These are phyloP conservation scores for Neodiprion lecontei DNA, from an alignment of 1,140 invertebrate species.

Conservation along the genomic window DNA sequence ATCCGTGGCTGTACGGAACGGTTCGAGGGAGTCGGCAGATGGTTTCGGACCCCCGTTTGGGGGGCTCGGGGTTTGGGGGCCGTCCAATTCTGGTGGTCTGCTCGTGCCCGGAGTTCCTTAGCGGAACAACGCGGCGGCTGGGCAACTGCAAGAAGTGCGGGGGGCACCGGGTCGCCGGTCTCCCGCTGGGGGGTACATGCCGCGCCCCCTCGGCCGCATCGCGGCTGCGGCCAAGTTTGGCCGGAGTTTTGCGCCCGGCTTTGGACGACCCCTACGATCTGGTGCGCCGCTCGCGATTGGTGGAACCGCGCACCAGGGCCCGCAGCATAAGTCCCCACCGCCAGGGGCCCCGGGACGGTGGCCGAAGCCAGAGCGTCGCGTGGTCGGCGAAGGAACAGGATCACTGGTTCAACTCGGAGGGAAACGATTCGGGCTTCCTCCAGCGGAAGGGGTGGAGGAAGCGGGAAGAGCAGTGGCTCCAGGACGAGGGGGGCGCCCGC, in stretches of 20 bases:
- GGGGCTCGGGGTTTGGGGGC: constrained; percentile 36
- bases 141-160: constrained; percentile 81
- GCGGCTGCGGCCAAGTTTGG: constrained; percentile 52
- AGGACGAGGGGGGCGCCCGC: constrained; percentile 30
- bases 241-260: constrained; percentile 52
- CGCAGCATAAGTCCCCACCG: constrained; percentile 67
- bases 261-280: constrained; percentile 78
- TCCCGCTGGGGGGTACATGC: constrained; percentile 64
- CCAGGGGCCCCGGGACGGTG: constrained; percentile 59
- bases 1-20: constrained; percentile 82
- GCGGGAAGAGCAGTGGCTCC: constrained; percentile 31
- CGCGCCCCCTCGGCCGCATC: constrained; percentile 64
- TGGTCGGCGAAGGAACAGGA: constrained; percentile 49
- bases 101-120: constrained; percentile 77
- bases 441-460: constrained; percentile 2
- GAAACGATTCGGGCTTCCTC: neutral
- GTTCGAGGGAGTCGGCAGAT: constrained; percentile 63
- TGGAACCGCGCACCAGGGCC: constrained; percentile 67
- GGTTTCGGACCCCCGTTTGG: constrained; percentile 29
- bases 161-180: constrained; percentile 72
- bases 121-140: constrained; percentile 77
- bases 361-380: constrained; percentile 62
- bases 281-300: constrained; percentile 76
- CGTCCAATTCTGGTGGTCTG: constrained; percentile 75
- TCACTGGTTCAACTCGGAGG: constrained; percentile 20